A percentile compares a stretch with the other conserved stretches of the same genome.
Conservation (phyloP, 2,797 vertebrate species). For the Triplophysa bombifrons region DNA sequence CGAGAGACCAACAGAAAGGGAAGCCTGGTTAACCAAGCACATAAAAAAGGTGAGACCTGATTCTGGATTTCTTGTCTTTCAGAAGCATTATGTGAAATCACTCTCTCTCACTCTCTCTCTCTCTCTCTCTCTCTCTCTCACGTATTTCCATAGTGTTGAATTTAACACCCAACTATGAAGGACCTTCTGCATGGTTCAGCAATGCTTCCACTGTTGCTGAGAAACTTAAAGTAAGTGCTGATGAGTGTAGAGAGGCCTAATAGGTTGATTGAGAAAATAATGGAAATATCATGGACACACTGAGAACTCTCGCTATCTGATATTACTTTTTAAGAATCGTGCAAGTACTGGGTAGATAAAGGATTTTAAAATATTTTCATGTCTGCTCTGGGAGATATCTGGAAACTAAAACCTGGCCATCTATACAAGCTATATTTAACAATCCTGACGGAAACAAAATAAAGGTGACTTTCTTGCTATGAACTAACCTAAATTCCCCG, state of each 20-base stretch:
- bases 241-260: conserved; percentile 1
- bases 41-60: conserved; percentile 80
- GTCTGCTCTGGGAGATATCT: conserved; percentile 54
- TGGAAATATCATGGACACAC: neutral
- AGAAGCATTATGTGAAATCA: too few relatives aligned
- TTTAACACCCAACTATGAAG: conserved; percentile 82
- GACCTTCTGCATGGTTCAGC: conserved; percentile 72
- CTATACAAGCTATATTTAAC: conserved; percentile 65
- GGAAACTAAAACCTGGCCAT: conserved; percentile 34
- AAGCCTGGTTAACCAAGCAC: conserved; percentile 75
- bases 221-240: conserved; percentile 65
- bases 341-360: conserved; percentile 75
- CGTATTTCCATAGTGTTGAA: conserved; percentile 83
- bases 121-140: too few relatives aligned
- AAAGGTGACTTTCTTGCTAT: conserved; percentile 43
- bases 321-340: conserved; percentile 70
- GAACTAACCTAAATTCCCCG: neutral
- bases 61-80: too few relatives aligned
- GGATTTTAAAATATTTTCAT: conserved; percentile 84
- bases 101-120: too few relatives aligned
- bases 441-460: conserved; percentile 60
- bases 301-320: neutral
- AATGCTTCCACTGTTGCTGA: neutral
- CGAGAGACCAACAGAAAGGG: too few relatives aligned
- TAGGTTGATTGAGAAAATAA: neutral